Percentiles rank a stretch among this genome's conserved stretches.
phyloP scores from a whole-genome alignment of 2,113 vertebrate species.

The Pygoscelis antarcticus region DNA sequence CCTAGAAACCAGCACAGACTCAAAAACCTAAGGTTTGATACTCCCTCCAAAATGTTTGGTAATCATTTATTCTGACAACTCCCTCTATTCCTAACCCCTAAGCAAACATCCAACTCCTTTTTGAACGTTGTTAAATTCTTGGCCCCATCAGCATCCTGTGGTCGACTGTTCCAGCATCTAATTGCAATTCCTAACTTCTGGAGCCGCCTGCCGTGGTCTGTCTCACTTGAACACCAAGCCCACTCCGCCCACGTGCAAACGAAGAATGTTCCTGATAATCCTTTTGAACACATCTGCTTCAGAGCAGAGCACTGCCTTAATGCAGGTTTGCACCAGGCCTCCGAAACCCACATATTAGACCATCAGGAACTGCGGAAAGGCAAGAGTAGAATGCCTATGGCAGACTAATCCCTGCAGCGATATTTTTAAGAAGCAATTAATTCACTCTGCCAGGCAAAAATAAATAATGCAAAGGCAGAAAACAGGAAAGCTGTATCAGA shows the following conservation, averaged over 20 bases:
- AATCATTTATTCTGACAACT: constrained; percentile 51
- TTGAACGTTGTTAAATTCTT: constrained; percentile 54
- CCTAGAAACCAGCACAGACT: neutral
- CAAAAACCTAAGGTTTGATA: neutral
- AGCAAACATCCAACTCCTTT: constrained; percentile 36
- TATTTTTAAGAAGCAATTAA: neutral
- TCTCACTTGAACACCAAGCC: neutral
- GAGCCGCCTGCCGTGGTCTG: neutral
- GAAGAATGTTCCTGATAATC: constrained; percentile 18
- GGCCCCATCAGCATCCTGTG: constrained; percentile 41
- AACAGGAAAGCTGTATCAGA: neutral
- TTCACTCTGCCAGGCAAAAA: neutral
- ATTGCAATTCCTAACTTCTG: constrained; percentile 50
- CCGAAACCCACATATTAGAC: neutral
- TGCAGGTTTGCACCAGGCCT: neutral
- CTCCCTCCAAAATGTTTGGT: neutral
- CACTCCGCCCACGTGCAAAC: neutral
- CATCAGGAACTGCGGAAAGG: neutral
- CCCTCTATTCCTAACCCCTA: constrained; percentile 32
- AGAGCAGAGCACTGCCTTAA: neutral
- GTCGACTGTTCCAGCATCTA: constrained; percentile 46
- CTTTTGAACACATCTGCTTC: constrained; percentile 21
- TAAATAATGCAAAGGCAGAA: neutral
- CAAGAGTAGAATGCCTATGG: neutral
- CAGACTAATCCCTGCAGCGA: neutral